These are phyloP conservation scores for Heliothis peltigera DNA, from an alignment of 2,888 invertebrate genomes.

Conservation along the genomic window DNA sequence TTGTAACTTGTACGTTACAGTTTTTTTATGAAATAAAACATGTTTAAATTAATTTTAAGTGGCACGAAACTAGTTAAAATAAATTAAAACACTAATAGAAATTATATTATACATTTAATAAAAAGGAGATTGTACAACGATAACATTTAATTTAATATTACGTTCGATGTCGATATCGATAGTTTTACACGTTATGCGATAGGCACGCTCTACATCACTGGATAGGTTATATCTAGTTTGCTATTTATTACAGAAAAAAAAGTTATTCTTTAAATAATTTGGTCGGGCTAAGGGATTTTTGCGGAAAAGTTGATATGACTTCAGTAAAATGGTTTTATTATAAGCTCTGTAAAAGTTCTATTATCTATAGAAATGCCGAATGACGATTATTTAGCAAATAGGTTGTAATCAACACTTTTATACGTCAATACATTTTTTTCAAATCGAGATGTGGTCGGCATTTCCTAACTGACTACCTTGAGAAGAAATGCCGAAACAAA, in stretches of 20 bases:
- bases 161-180: background rate
- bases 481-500: too few species aligned
- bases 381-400: too few species aligned
- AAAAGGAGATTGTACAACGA: background rate
- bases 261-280: background rate
- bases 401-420: too few species aligned
- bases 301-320: too few species aligned
- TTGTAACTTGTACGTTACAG: slow-evolving; percentile 13
- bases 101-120: background rate
- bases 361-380: too few species aligned
- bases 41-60: slow-evolving; percentile 2
- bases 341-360: too few species aligned
- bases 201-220: slow-evolving; percentile 2
- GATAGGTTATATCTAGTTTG: background rate
- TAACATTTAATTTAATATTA: background rate
- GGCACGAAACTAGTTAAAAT: background rate
- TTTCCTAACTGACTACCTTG: too few species aligned
- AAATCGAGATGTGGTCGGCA: too few species aligned
- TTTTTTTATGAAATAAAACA: slow-evolving; percentile 44
- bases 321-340: too few species aligned
- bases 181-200: background rate
- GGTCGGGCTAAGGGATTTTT: too few species aligned
- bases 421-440: too few species aligned
- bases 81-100: background rate
- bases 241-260: background rate